phyloP scores from a whole-genome alignment of 2,888 invertebrate genomes.

The Ormyrus labotus region DNA sequence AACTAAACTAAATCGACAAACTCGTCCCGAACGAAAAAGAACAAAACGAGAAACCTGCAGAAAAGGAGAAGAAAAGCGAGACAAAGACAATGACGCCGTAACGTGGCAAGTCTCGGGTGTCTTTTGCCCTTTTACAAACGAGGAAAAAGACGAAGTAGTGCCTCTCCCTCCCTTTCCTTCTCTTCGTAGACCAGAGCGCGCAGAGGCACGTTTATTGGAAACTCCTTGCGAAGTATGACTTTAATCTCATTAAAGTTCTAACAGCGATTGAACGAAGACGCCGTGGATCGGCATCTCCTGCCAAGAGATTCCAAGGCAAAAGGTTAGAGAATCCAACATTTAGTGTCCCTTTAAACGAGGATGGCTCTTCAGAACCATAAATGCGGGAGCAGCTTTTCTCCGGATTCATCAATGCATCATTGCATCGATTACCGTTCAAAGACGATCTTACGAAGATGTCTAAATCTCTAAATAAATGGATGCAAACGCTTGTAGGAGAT shows the following conservation, averaged over 20 bases:
- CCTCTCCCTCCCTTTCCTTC: background rate
- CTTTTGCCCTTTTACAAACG: slow-evolving; percentile 18
- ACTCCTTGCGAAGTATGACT: slow-evolving; percentile 47
- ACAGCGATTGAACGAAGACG: slow-evolving; percentile 54
- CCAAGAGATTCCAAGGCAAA: background rate
- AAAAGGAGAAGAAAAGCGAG: background rate
- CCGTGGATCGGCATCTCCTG: background rate
- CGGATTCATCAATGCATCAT: too few relatives aligned
- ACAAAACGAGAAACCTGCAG: slow-evolving; percentile 1
- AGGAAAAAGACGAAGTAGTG: background rate
- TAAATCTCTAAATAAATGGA: too few relatives aligned
- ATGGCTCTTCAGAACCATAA: too few relatives aligned
- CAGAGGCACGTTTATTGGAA: slow-evolving; percentile 54
- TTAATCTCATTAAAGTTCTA: slow-evolving; percentile 58
- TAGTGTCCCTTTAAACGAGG: slow-evolving; percentile 46
- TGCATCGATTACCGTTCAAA: too few relatives aligned
- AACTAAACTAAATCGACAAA: slow-evolving; percentile 29
- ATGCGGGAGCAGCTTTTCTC: too few relatives aligned
- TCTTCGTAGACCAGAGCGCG: background rate
- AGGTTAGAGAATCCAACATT: slow-evolving; percentile 45
- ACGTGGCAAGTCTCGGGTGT: slow-evolving; percentile 35
- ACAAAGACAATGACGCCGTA: background rate
- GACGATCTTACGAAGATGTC: too few relatives aligned
- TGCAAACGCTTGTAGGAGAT: too few relatives aligned
- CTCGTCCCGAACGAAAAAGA: background rate